These are phyloP conservation scores for Rhingia rostrata DNA, from an alignment of 2,888 invertebrate species.

Conservation along the genomic window DNA sequence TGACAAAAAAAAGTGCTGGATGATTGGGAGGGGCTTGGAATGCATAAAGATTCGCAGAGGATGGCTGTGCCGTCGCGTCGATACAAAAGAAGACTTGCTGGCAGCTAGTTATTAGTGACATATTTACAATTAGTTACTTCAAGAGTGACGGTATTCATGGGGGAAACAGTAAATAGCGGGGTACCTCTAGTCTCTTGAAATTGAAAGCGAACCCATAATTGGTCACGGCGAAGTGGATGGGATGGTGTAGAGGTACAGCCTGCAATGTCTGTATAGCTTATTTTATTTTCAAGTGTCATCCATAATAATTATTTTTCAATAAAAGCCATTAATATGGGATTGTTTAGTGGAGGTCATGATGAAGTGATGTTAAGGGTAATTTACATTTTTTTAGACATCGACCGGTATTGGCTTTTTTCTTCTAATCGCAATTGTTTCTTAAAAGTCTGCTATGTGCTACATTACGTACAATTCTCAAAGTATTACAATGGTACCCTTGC, in stretches of 20 bases:
- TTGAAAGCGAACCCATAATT: constrained; percentile 12
- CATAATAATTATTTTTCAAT: no score
- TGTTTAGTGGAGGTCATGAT: no score
- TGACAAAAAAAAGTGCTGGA: constrained; percentile 1
- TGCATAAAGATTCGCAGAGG: neutral
- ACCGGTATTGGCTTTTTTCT: no score
- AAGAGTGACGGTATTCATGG: neutral
- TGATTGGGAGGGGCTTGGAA: neutral
- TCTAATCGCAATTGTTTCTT: no score
- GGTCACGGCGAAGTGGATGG: neutral
- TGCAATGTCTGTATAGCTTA: neutral
- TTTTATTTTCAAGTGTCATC: neutral
- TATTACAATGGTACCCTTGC: no score
- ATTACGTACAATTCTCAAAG: no score
- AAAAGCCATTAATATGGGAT: no score
- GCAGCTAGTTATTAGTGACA: constrained; percentile 53
- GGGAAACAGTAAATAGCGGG: neutral
- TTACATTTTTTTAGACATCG: no score
- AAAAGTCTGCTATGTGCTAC: no score
- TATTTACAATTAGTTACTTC: constrained; percentile 42
- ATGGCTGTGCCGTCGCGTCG: constrained; percentile 43
- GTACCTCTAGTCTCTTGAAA: neutral
- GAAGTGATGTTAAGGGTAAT: no score
- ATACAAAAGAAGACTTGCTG: constrained; percentile 38
- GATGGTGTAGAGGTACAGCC: neutral